Base-by-base conservation (phyloP, 2,888 invertebrate genomes). In the Endotricha flammealis region DNA sequence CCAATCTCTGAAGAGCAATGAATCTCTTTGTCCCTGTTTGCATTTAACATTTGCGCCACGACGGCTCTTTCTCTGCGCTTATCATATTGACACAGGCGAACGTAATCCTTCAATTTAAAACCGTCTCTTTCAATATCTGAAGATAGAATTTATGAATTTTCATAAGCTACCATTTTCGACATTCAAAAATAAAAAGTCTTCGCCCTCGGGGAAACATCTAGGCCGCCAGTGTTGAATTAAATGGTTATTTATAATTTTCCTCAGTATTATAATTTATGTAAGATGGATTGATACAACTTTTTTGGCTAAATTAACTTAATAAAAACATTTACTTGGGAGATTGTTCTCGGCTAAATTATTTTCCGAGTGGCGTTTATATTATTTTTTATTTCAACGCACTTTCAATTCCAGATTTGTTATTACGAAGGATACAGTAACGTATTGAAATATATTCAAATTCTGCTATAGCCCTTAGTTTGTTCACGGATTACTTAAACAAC, bases 71-170 rank as follows among this genome's bases (percentile, higher is more conserved):
- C 69, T 58, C 64, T 62, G 64, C 65, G 69, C 73, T 81, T 82
- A 82, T 83, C 81, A 62, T 74, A 77, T 81, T 78, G 78, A 69
- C 75, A 68, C 76, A 80, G 76, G 60, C 66, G 55, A 63, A 64
- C 54, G 56, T 73, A 77, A 77, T 75, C 75, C 73, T 66, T 70
- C 72, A 73, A 76, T 78, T 73, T 67, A 57, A n/a, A 60, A 48
- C 54, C 52, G 55, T 50, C 64, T 57, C 61, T 66, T 71, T 65
- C 64, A 64, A 71, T 70, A 61, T 65, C 58, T 46, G 45, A 38
- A 49, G 51, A 45, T 48, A 52, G 44, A 48, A 57, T 57, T 44
- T 34, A 47, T 51, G 32, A 48, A 52, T 52, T 53, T 51, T 44
- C 12, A 28, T 42, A 41, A 44, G 44, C 44, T 40, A 48, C 48